A percentile compares a stretch with the other conserved stretches of the same genome.
phyloP scores from a whole-genome alignment of 2,113 vertebrate species.

The Tinamus guttatus region DNA sequence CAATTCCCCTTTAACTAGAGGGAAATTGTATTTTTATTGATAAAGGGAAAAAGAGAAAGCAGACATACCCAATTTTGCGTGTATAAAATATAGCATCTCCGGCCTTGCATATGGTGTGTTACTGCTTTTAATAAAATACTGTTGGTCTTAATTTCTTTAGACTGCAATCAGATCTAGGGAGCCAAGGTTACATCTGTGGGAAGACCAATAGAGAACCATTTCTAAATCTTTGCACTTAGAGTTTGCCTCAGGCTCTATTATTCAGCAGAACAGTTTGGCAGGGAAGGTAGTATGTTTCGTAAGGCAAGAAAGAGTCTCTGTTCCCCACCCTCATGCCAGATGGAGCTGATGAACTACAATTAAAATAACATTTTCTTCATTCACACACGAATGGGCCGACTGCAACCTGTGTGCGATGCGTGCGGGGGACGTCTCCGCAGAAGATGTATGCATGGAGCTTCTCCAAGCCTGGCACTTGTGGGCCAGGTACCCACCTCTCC shows the following conservation, averaged over 20 bases:
- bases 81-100: conserved; percentile 28
- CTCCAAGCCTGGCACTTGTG: not conserved
- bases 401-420: not conserved
- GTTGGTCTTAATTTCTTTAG: conserved; percentile 37
- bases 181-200: not conserved
- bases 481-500: not conserved
- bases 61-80: conserved; percentile 34
- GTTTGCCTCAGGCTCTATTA: not conserved
- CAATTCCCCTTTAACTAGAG: conserved; percentile 46
- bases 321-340: not conserved
- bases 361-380: not conserved
- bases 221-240: not conserved
- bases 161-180: not conserved
- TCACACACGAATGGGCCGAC: conserved; percentile 18
- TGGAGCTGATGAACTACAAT: conserved; percentile 35
- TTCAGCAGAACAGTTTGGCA: not conserved
- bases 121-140: conserved; percentile 39
- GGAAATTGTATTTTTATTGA: conserved; percentile 62
- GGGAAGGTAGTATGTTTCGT: not conserved
- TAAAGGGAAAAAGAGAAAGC: not conserved
- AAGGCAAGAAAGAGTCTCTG: conserved; percentile 21
- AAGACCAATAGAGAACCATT: conserved; percentile 4
- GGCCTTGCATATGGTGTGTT: not conserved
- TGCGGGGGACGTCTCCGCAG: not conserved
- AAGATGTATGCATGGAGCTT: not conserved